Percentiles rank a stretch among this genome's conserved stretches.
phyloP scores from a whole-genome alignment of 1,140 invertebrate genomes.

The roundworm (Caenorhabditis elegans) region WBcel235 BX284605.5:323501-324000 shows the following conservation, averaged over 20 bases:
- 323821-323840: background rate
- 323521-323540: background rate
- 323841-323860: background rate
- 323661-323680: too few relatives aligned
- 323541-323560: background rate
- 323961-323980: background rate
- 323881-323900: too few relatives aligned
- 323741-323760: too few relatives aligned
- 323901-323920: background rate
- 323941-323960: background rate
- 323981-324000: background rate
- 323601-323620: background rate
- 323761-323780: too few relatives aligned
- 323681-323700: too few relatives aligned
- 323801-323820: background rate
- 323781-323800: too few relatives aligned
- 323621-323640: too few relatives aligned
- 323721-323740: too few relatives aligned
- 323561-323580: background rate
- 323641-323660: too few relatives aligned
- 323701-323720: too few relatives aligned
- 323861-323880: background rate
- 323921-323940: background rate
- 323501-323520: background rate
- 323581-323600: background rate